These are phyloP conservation scores for Neoscelio sp. DNA, from an alignment of 2,888 invertebrate genomes.

Conservation along the genomic window DNA sequence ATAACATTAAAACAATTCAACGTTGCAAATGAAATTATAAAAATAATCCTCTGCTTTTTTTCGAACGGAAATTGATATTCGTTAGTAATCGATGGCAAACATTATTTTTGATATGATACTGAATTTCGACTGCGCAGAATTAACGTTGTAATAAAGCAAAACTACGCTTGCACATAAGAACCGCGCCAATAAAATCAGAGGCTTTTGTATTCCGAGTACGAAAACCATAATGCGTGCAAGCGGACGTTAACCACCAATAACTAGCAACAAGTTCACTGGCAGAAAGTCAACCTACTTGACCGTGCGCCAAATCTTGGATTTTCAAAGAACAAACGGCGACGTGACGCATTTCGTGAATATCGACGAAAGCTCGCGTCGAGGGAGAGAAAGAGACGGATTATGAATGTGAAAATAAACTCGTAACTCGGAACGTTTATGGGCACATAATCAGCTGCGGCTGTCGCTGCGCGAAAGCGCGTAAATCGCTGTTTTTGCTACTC, in stretches of 20 bases:
- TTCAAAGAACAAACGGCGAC: slow-evolving; percentile 16
- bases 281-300: slow-evolving; percentile 68
- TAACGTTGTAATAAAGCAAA: background rate
- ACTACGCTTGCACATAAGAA: background rate
- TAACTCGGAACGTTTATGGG: slow-evolving; percentile 8
- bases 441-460: background rate
- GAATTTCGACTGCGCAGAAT: slow-evolving; percentile 15
- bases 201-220: slow-evolving; percentile 48
- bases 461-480: background rate
- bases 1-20: too few relatives aligned
- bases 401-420: slow-evolving; percentile 16
- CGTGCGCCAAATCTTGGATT: slow-evolving; percentile 58
- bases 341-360: slow-evolving; percentile 28
- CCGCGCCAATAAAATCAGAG: slow-evolving; percentile 36
- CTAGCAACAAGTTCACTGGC: slow-evolving; percentile 73
- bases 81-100: background rate
- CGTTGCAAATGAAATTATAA: too few relatives aligned
- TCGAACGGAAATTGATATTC: background rate
- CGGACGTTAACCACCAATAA: slow-evolving; percentile 68
- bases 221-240: slow-evolving; percentile 50
- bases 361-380: background rate
- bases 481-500: background rate
- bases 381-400: background rate
- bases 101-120: slow-evolving; percentile 26
- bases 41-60: background rate